Evolutionary conservation across 2,113 vertebrate species (phyloP), one percentile per base, ranked within the genome.

Genomic region (Oxyura jamaicensis): DNA sequence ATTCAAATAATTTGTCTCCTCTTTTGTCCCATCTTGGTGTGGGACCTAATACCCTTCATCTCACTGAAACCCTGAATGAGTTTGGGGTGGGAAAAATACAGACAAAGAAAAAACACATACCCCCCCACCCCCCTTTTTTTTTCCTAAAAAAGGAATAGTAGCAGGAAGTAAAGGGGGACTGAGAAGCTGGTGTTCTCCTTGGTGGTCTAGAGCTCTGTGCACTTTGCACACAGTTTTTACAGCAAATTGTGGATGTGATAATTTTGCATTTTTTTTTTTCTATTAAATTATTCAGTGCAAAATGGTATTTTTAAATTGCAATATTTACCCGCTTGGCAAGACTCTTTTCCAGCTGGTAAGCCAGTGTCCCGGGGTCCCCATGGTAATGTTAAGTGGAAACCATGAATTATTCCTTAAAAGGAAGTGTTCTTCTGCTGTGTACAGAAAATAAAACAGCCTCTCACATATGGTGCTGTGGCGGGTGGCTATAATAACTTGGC

Each of bases 391-490:
- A 41, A 81, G 22, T 23, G 36, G 71, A 68, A 83, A 73, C 21
- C 14, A n/a, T 76, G 56, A 78, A 63, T 87, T 75, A 79, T 63
- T 21, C 82, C 79, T 93, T 85, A 88, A 90, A 96, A 95, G 66
- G 88, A 75, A 65, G 7, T 0, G 6, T 66, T 94, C 35, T 72
- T 56, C 72, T 83, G 82, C 41, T 44, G 31, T 44, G 15, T 31
- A 17, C 42, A 44, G 44, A 68, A 91, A 86, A 79, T n/a, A 13
- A 46, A 78, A 35, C 6, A 25, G 18, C 14, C 44, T 72, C 62
- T 75, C 23, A 6, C 21, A 63, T 31, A 35, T n/a, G 62, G 44
- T 66, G 28, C 44, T 69, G 6, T 58, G 36, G 68, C 48, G 68
- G 48, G 48, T 39, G 68, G 55, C 60, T 93, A 41, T 44, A 86